Percentiles rank a stretch among this genome's conserved stretches.
Evolutionary conservation across 2,113 vertebrate genomes (phyloP).

Genomic region (Percina caprodes): DNA sequence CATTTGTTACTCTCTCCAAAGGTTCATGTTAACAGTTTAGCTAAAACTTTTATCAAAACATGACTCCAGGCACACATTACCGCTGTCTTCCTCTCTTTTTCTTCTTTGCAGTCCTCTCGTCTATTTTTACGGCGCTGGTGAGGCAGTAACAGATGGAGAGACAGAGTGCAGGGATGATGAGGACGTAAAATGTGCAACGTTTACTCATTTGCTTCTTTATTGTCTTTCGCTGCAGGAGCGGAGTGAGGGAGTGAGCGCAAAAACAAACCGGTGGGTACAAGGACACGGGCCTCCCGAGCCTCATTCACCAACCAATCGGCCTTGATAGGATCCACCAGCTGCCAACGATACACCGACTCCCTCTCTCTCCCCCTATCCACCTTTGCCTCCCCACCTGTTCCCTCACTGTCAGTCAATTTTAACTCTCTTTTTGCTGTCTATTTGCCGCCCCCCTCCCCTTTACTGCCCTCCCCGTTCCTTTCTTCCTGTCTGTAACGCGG

Average conservation of each 20-base stretch:
- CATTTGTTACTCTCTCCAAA: neutral
- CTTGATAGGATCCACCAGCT: conserved; percentile 90
- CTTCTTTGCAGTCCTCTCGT: neutral
- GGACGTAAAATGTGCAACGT: conserved; percentile 90
- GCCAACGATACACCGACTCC: conserved; percentile 85
- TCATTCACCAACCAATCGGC: conserved; percentile 90
- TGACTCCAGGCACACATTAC: conserved; percentile 33
- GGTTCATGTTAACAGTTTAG: conserved; percentile 28
- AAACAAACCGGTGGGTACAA: conserved; percentile 86
- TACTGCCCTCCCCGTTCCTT: conserved; percentile 54
- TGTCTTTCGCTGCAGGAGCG: conserved; percentile 85
- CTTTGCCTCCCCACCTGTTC: conserved; percentile 69
- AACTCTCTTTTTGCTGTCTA: conserved; percentile 70
- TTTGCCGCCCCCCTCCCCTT: conserved; percentile 59
- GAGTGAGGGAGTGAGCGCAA: conserved; percentile 85
- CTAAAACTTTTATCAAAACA: conserved; percentile 40
- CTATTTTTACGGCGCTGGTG: conserved; percentile 65
- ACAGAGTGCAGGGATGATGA: conserved; percentile 82
- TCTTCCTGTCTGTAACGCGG: conserved; percentile 79
- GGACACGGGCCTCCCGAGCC: conserved; percentile 90
- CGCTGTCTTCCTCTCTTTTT: conserved; percentile 26
- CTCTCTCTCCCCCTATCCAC: conserved; percentile 53
- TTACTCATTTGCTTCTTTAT: conserved; percentile 82
- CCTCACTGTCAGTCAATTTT: conserved; percentile 77
- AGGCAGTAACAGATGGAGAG: conserved; percentile 83